Evolutionary conservation across 2,113 vertebrate species (phyloP), one percentile per base, ranked within the genome.

Genomic region (Galeopterus variegatus): DNA sequence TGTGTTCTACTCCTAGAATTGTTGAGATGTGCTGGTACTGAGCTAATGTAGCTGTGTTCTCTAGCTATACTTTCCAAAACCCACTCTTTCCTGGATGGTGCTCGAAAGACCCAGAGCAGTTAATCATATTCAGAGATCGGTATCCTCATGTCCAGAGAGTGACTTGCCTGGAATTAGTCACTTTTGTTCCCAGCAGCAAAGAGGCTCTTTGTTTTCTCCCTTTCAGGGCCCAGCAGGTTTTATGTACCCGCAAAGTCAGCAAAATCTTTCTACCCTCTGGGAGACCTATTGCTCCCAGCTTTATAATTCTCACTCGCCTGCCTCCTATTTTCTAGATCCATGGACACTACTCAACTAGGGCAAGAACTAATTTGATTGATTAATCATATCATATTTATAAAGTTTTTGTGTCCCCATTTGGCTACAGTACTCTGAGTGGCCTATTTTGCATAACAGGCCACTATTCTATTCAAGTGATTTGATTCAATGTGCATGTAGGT

Each of bases 1-100:
- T 90, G 76, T 72, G 24, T 85, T 87, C 8, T 56, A 6, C 65
- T 96, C 64, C 83, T 81, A 58, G 80, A 54, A 64, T 76, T 48
- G 2, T 36, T 50, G 23, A 50, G 33, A 11, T 73, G 70, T 36
- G 15, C 31, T 56, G 67, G 26, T 28, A 5, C 79, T 17, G 62
- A 56, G 24, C 21, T 58, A n/a, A 54, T 36, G 54, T 48, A 50
- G 70, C 52, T 56, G 18, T 58, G n/a, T 18, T 65, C 12, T 48
- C 24, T n/a, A 9, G 10, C 17, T 4, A 5, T 24, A n/a, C 81
- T 90, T 58, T 69, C 70, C 70, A 23, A n/a, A 54, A 94, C 1
- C 24, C 15, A 52, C 50, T 21, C 26, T 75, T 41, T 75, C 33
- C 23, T 18, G 18, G 31, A 15, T 62, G 65, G 33, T 23, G 15